Evolutionary conservation across 2,888 invertebrate species (phyloP).

Genomic region (Blera fallax): DNA sequence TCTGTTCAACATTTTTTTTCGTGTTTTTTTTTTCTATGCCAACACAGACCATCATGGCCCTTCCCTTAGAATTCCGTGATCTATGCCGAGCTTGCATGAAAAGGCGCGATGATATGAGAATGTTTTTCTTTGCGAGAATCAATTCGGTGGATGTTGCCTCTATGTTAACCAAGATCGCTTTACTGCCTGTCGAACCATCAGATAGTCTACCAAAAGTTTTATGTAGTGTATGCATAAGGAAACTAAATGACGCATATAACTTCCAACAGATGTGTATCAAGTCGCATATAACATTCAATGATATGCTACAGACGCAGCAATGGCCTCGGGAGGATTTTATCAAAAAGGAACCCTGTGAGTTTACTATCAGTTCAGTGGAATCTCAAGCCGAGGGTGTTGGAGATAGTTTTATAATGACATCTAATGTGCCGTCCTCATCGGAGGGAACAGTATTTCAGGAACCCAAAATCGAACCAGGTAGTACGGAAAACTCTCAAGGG

Average conservation of each 20-base stretch:
- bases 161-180: slow-evolving; percentile 66
- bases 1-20: slow-evolving; percentile 45
- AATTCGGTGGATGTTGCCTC: slow-evolving; percentile 67
- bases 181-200: slow-evolving; percentile 64
- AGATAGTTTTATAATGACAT: slow-evolving; percentile 13
- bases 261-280: slow-evolving; percentile 70
- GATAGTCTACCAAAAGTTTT: slow-evolving; percentile 68
- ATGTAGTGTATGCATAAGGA: slow-evolving; percentile 62
- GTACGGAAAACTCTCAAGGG: slow-evolving; percentile 41
- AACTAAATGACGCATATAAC: slow-evolving; percentile 65
- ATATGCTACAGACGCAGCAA: slow-evolving; percentile 60
- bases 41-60: slow-evolving; percentile 61
- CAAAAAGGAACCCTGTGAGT: slow-evolving; percentile 58
- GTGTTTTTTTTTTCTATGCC: slow-evolving; percentile 33
- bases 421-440: slow-evolving; percentile 14
- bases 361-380: slow-evolving; percentile 52
- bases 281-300: slow-evolving; percentile 67
- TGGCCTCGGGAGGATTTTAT: slow-evolving; percentile 39
- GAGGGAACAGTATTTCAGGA: slow-evolving; percentile 28
- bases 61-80: slow-evolving; percentile 67
- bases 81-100: slow-evolving; percentile 67
- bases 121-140: slow-evolving; percentile 70
- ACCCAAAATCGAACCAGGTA: slow-evolving; percentile 56
- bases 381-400: slow-evolving; percentile 28
- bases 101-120: slow-evolving; percentile 71